Percentiles rank a stretch among this genome's conserved stretches.
phyloP scores from a whole-genome alignment of 2,797 vertebrate species.

The Sciaenops ocellatus region DNA sequence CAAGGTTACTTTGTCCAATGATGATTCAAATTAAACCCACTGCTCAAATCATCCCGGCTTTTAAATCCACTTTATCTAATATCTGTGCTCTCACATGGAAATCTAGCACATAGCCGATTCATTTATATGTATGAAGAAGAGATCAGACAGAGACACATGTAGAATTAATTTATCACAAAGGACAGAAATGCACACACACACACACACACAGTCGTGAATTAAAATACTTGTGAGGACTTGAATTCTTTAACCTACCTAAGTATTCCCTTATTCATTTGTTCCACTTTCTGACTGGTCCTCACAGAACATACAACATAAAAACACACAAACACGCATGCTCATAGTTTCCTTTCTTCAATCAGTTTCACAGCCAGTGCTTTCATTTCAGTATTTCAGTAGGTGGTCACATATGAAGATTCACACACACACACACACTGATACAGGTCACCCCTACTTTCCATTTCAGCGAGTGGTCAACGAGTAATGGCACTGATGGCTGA shows the following conservation, averaged over 20 bases:
- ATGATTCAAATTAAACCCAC: conserved; percentile 69
- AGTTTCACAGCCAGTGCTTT: conserved; percentile 56
- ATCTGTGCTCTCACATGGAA: conserved; percentile 72
- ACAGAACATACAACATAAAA: conserved; percentile 37
- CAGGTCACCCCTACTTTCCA: conserved; percentile 71
- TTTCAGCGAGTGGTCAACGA: conserved; percentile 74
- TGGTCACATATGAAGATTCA: conserved; percentile 57
- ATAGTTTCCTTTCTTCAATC: conserved; percentile 42
- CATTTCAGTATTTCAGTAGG: conserved; percentile 74
- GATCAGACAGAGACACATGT: conserved; percentile 59
- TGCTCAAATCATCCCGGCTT: conserved; percentile 70
- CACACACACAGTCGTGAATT: neutral
- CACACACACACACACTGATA: conserved; percentile 16
- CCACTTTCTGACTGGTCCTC: conserved; percentile 12
- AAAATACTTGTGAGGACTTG: conserved; percentile 44
- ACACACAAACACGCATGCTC: conserved; percentile 40
- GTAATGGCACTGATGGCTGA: conserved; percentile 72
- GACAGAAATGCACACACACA: conserved; percentile 29
- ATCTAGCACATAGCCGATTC: conserved; percentile 61
- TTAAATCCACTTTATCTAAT: conserved; percentile 74
- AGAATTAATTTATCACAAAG: conserved; percentile 67
- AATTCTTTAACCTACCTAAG: conserved; percentile 11
- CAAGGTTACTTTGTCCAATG: conserved; percentile 68
- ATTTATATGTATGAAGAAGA: conserved; percentile 74
- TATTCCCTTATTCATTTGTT: neutral